Evolutionary conservation across 2,113 vertebrate genomes (phyloP).

Genomic region (Catharus fuscescens): DNA sequence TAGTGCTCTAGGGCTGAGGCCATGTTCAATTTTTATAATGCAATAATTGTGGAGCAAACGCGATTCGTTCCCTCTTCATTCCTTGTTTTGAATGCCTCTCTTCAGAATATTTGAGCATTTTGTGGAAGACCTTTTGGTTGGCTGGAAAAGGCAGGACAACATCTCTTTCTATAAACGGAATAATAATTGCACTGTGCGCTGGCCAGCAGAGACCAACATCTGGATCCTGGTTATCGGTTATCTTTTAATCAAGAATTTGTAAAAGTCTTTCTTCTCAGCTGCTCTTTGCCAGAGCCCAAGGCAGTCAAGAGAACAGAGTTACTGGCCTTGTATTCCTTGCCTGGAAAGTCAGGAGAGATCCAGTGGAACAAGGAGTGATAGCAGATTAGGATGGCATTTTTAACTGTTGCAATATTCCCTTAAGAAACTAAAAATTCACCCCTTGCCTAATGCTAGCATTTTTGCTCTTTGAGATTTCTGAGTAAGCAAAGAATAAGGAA

Average conservation of each 20-base stretch:
- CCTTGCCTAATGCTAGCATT: neutral
- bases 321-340: neutral
- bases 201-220: slow-evolving; percentile 44
- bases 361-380: neutral
- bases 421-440: neutral
- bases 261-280: neutral
- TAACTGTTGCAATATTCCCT: fast-evolving
- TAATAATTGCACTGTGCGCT: slow-evolving; percentile 29
- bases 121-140: slow-evolving; percentile 20
- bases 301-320: neutral
- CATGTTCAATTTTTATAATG: neutral
- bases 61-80: neutral
- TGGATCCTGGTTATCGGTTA: slow-evolving; percentile 45
- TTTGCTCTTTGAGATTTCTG: neutral
- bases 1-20: neutral
- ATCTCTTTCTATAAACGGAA: slow-evolving; percentile 50
- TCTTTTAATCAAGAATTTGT: slow-evolving; percentile 33
- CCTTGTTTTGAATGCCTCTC: slow-evolving; percentile 55
- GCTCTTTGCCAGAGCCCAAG: slow-evolving; percentile 8
- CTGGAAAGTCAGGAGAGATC: neutral
- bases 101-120: slow-evolving; percentile 23
- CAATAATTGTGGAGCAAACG: slow-evolving; percentile 33
- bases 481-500: neutral
- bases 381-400: neutral
- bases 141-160: slow-evolving; percentile 21